Evolutionary conservation across 2,888 invertebrate species (phyloP).

Genomic region (Trissoscelio sp.): DNA sequence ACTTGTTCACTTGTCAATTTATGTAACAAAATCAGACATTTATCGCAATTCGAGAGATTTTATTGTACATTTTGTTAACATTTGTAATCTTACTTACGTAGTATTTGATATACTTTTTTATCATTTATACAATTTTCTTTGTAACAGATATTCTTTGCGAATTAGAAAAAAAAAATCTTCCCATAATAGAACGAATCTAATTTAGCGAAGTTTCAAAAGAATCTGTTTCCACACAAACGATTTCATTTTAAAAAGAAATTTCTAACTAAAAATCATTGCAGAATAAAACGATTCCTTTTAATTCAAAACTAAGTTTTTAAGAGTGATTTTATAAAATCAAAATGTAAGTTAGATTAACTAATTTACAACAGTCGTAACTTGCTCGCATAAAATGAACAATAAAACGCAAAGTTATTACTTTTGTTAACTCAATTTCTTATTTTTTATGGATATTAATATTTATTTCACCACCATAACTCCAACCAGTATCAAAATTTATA

Average conservation of each 20-base stretch:
- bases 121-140: neutral
- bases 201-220: neutral
- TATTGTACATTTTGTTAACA: too few species aligned
- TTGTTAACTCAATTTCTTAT: slow-evolving; percentile 39
- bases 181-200: neutral
- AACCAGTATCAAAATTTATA: slow-evolving; percentile 16
- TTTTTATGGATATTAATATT: slow-evolving; percentile 41
- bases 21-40: too few species aligned
- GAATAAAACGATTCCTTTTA: neutral
- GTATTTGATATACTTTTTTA: neutral
- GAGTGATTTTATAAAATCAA: slow-evolving; percentile 22
- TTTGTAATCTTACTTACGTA: neutral
- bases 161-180: neutral
- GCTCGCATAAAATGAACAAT: slow-evolving; percentile 17
- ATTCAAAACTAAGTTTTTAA: slow-evolving; percentile 5
- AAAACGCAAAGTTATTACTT: slow-evolving; percentile 37
- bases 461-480: slow-evolving; percentile 28
- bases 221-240: neutral
- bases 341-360: slow-evolving; percentile 22
- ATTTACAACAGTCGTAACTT: slow-evolving; percentile 26
- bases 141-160: neutral
- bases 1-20: neutral
- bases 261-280: neutral
- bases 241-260: neutral
- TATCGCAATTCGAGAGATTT: too few species aligned